Evolutionary conservation across 2,888 invertebrate genomes (phyloP), one percentile per base, ranked within the genome.

Genomic region (Heteropelma amictum): DNA sequence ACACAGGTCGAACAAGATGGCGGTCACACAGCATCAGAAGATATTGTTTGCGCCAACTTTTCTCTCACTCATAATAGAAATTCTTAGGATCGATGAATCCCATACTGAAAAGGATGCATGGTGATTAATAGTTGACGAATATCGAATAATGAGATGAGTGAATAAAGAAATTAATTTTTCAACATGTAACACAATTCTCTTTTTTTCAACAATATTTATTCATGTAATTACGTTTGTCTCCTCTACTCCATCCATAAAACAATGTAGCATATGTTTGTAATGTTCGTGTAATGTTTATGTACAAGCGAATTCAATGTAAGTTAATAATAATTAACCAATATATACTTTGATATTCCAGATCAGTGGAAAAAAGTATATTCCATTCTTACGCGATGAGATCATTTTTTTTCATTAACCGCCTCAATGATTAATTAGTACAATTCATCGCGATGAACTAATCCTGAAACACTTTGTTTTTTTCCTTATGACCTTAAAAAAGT

Each of bases 31-130:
- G 71, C 73, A 17, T 69, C 72, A 64, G 74, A 65, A 42, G 69
- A 64, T 61, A 58, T 42, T 60, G n/a, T 21, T 78, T 67, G 45
- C 45, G 12, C 70, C 68, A 56, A 49, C 53, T 51, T 56, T 47
- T 64, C 40, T 76, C 40, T 54, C 74, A 79, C 74, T 72, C 69
- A 72, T 76, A 81, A 76, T 76, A 56, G 65, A 71, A 77, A 80
- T 83, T 84, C 69, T n/a, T 81, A 84, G 79, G 81, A 79, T 81
- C n/a, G 83, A 81, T 63, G 61, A 63, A 78, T 79, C 82, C 77
- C 28, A 73, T 79, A 86, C 87, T 85, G 85, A 86, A 87, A 87
- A 85, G 83, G 81, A 87, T 83, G 83, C 82, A 84, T 67, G 81
- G 82, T 76, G 42, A 87, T 87, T 85, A 87, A 87, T 85, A 85